phyloP scores from a whole-genome alignment of 1,140 invertebrate species.

The Caenorhabditis inopinata region DNA sequence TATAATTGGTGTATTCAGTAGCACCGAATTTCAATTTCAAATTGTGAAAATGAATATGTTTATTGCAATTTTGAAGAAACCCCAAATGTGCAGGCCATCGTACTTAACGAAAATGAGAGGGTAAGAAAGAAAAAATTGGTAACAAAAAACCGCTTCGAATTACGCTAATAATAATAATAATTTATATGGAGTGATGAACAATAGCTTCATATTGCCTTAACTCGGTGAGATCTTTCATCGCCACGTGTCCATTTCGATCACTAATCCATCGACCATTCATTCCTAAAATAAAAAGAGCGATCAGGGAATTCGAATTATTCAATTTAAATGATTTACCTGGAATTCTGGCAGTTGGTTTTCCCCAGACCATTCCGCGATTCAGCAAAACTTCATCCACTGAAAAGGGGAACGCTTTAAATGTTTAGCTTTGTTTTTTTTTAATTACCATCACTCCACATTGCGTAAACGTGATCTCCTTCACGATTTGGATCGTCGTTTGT shows the following conservation, averaged over 20 bases:
- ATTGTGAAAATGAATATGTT: background rate
- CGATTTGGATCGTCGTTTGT: conserved; percentile 58
- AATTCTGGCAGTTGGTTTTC: conserved; percentile 62
- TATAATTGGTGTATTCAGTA: conserved; percentile 74
- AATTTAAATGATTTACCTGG: conserved; percentile 50
- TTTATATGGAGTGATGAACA: conserved; percentile 63
- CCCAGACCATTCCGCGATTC: conserved; percentile 60
- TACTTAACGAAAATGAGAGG: background rate
- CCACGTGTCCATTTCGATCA: conserved; percentile 63
- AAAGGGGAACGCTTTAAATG: too few relatives aligned
- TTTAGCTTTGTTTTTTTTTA: too few relatives aligned
- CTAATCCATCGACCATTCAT: conserved; percentile 65
- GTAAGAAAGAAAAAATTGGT: conserved; percentile 4
- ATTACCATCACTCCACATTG: conserved; percentile 63
- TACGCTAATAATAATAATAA: background rate
- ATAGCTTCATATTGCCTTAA: conserved; percentile 64
- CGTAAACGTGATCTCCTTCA: conserved; percentile 64
- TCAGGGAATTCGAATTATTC: too few relatives aligned
- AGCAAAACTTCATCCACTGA: conserved; percentile 63
- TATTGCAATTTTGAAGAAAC: background rate
- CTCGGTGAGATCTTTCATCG: conserved; percentile 66
- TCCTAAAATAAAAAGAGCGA: too few relatives aligned
- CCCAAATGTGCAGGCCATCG: conserved; percentile 17
- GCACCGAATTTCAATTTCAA: background rate
- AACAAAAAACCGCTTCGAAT: background rate